A percentile compares a stretch with the other conserved stretches of the same genome.
Evolutionary conservation across 2,113 vertebrate species (phyloP).

Genomic region (Morone chrysops): DNA sequence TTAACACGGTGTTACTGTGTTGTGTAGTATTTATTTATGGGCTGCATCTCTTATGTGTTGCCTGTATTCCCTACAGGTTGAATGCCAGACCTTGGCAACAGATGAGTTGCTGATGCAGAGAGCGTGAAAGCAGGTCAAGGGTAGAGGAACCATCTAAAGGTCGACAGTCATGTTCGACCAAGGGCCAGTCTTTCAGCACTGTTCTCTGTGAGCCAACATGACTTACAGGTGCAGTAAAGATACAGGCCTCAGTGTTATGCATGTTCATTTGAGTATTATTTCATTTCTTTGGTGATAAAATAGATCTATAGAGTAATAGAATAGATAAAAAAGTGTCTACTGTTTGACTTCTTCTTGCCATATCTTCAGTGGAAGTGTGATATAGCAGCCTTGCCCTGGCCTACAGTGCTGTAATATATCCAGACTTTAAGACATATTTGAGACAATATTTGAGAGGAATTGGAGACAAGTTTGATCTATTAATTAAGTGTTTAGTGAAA

Average conservation of each 20-base stretch:
- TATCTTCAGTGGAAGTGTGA: not conserved
- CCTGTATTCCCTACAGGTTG: constrained; percentile 5
- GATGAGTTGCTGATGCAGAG: constrained; percentile 35
- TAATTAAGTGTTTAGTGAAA: not conserved
- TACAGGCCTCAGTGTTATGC: not conserved
- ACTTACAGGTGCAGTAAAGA: not conserved
- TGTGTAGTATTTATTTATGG: constrained; percentile 9
- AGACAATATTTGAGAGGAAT: too few species aligned
- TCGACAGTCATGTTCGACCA: constrained; percentile 8
- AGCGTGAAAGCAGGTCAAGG: constrained; percentile 54
- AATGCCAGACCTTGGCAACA: constrained; percentile 32
- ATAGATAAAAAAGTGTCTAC: too few species aligned
- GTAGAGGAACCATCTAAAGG: constrained; percentile 28
- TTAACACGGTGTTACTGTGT: not conserved
- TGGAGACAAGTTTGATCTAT: not conserved
- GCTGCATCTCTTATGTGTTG: not conserved
- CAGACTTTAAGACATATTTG: not conserved
- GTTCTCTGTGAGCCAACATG: not conserved
- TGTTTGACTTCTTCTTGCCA: not conserved
- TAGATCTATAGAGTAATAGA: not conserved
- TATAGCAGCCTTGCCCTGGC: not conserved
- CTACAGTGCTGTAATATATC: not conserved
- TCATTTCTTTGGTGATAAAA: not conserved
- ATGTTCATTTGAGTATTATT: not conserved
- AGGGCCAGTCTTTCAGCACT: constrained; percentile 11